phyloP scores from a whole-genome alignment of 2,113 vertebrate species.

The Corythornis madagascariensis region DNA sequence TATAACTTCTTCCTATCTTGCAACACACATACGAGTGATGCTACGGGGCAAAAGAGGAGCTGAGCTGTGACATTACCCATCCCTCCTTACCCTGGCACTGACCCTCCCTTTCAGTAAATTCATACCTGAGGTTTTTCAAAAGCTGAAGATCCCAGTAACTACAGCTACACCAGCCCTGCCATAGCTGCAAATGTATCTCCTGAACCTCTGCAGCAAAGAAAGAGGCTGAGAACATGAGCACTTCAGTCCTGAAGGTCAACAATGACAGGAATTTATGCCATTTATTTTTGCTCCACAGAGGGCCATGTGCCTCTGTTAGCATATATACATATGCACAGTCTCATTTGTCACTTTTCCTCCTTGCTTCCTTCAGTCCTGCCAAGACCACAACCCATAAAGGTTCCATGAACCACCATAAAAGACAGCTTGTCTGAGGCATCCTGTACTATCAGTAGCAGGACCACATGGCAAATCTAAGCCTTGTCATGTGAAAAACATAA shows the following conservation, averaged over 20 bases:
- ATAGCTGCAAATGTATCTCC: not conserved
- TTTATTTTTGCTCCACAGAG: not conserved
- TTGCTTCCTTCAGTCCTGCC: not conserved
- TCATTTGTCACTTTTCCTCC: not conserved
- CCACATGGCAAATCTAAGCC: not conserved
- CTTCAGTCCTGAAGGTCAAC: not conserved
- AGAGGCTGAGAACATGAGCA: not conserved
- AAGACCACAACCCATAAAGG: not conserved
- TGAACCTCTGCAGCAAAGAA: not conserved
- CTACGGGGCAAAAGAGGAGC: not conserved
- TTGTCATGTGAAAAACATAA: not conserved
- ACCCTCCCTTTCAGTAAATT: not conserved
- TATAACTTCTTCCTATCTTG: not conserved
- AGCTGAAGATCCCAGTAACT: not conserved
- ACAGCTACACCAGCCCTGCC: not conserved
- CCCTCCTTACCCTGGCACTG: not conserved
- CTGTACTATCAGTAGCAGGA: not conserved
- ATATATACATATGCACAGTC: not conserved
- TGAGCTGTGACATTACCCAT: not conserved
- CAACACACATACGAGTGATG: not conserved
- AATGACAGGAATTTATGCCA: not conserved
- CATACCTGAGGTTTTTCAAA: not conserved
- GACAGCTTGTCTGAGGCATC: fast-evolving
- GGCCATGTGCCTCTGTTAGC: not conserved
- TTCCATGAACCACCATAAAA: not conserved